Evolutionary conservation across 2,888 invertebrate species (phyloP), one percentile per base, ranked within the genome.

Genomic region (Seira sanloemensis): DNA sequence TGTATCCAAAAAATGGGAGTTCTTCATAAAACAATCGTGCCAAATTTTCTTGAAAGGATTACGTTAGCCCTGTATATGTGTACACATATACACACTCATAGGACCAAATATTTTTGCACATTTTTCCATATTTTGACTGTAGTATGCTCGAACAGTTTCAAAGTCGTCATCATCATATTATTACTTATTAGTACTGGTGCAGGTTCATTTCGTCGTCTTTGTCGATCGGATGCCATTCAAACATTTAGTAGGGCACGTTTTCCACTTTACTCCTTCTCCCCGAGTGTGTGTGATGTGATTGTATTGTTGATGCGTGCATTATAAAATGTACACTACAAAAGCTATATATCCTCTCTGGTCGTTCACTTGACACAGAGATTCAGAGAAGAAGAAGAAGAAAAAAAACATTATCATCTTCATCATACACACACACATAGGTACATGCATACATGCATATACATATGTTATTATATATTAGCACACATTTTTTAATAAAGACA

Each of bases 171-270:
- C 58, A n/a, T 58, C 58, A 58, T 58, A 58, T n/a, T n/a, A n/a
- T n/a, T n/a, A n/a, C n/a, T n/a, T n/a, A n/a, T n/a, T 37, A 37
- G 5, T 37, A 37, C 37, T 37, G 7, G 7, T 37, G 37, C 37
- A 37, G 58, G 58, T 58, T 58, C 16, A 58, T 58, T 58, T n/a
- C n/a, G n/a, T n/a, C 58, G 5, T 58, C 37, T 37, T 37, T 18
- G n/a, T 58, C 58, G 16, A 2, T 58, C n/a, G 67, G 75, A 71
- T 79, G 76, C 84, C 76, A 84, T 79, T 84, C 84, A 74, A 78
- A 74, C 76, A 80, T 71, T 84, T 84, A 76, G 79, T 84, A 76
- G 84, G 84, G 76, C 84, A 84, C 37, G 37, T n/a, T n/a, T n/a
- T n/a, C n/a, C n/a, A n/a, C n/a, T n/a, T n/a, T n/a, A n/a, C n/a